These are phyloP conservation scores for Oreonectes daqikongensis DNA, from an alignment of 2,797 vertebrate species.

Conservation along the genomic window DNA sequence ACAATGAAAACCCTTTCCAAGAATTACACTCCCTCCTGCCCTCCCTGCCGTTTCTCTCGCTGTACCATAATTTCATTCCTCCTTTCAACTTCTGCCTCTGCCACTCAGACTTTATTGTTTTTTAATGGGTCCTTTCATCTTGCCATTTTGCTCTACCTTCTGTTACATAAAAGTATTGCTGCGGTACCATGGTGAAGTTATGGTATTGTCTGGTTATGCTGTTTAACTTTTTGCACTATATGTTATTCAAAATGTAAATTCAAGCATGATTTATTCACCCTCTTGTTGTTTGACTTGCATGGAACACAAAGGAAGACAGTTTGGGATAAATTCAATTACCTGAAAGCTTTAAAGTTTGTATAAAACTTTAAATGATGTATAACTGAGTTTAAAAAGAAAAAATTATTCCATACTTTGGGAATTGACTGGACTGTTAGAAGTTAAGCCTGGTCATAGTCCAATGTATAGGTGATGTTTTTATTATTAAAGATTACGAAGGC, in stretches of 20 bases:
- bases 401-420: too few relatives aligned
- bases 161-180: neutral
- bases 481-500: too few relatives aligned
- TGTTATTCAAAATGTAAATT: neutral
- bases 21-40: conserved; percentile 23
- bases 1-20: conserved; percentile 35
- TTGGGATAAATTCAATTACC: too few relatives aligned
- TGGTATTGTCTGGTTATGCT: neutral
- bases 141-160: neutral
- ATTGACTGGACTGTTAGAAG: too few relatives aligned
- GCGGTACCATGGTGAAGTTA: neutral
- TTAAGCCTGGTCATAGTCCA: too few relatives aligned
- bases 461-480: too few relatives aligned
- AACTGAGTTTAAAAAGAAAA: too few relatives aligned
- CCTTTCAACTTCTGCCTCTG: conserved; percentile 18
- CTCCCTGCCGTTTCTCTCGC: neutral
- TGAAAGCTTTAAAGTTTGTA: too few relatives aligned
- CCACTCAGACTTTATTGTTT: conserved; percentile 11
- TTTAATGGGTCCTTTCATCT: conserved; percentile 26
- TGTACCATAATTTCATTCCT: conserved; percentile 26
- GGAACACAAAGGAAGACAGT: neutral
- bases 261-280: neutral
- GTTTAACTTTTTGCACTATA: neutral
- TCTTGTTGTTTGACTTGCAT: neutral
- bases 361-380: too few relatives aligned